These are phyloP conservation scores for Gasterosteus nipponicus DNA, from an alignment of 2,113 vertebrate genomes.

Conservation along the genomic window DNA sequence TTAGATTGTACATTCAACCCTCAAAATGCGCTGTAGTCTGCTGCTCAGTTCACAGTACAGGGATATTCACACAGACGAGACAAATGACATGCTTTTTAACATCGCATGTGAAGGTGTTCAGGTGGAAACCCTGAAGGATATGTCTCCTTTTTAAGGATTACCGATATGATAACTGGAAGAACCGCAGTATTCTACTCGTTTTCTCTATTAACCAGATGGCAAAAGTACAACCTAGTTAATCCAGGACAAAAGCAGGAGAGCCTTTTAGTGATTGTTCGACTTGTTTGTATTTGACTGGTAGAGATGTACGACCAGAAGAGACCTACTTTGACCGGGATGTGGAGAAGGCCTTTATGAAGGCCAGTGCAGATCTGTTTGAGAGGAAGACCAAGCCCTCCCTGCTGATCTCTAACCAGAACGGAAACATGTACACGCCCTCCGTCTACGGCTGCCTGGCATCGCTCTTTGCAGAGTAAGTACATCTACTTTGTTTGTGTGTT, in stretches of 20 bases:
- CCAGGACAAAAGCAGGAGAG: not conserved
- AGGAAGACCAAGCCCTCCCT: constrained; percentile 94
- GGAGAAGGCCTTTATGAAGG: constrained; percentile 98
- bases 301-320: constrained; percentile 91
- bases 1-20: no score
- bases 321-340: constrained; percentile 97
- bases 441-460: constrained; percentile 97
- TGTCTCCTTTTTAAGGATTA: no score
- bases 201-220: not conserved
- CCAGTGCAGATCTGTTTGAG: constrained; percentile 90
- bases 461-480: constrained; percentile 90
- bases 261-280: not conserved
- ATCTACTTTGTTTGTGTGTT: not conserved
- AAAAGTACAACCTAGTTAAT: not conserved
- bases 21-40: no score
- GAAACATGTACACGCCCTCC: constrained; percentile 98
- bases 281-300: constrained; percentile 49
- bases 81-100: no score
- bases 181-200: not conserved
- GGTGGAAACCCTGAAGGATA: no score
- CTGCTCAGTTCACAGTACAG: no score
- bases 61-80: no score
- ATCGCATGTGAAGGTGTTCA: no score
- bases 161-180: not conserved
- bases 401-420: constrained; percentile 93